Evolutionary conservation across 2,797 vertebrate genomes (phyloP).

Genomic region (Silurus aristotelis): DNA sequence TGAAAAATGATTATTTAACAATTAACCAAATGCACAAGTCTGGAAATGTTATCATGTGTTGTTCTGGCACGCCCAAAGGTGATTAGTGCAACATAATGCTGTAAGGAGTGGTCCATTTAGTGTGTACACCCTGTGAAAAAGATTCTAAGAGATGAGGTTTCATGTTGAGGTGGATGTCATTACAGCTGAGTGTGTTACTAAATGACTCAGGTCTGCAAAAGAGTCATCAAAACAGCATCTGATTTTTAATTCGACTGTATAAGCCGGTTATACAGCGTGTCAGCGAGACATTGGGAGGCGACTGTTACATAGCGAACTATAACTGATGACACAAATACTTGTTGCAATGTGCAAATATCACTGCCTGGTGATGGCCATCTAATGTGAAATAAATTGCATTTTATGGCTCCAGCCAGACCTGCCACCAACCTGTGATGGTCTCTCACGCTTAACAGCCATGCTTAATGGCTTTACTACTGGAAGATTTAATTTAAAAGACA

Average conservation of each 20-base stretch:
- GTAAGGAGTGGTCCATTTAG: slow-evolving; percentile 9
- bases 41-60: background rate
- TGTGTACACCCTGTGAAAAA: background rate
- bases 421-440: slow-evolving; percentile 30
- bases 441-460: background rate
- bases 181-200: slow-evolving; percentile 14
- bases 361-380: slow-evolving; percentile 18
- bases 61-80: background rate
- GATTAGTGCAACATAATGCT: slow-evolving; percentile 8
- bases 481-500: slow-evolving; percentile 15
- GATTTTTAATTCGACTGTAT: background rate
- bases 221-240: slow-evolving; percentile 1
- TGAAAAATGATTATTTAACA: background rate
- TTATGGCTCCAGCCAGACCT: slow-evolving; percentile 29
- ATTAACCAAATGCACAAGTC: background rate
- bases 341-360: slow-evolving; percentile 29
- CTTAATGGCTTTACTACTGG: slow-evolving; percentile 16
- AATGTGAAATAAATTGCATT: slow-evolving; percentile 32
- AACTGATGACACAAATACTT: slow-evolving; percentile 23
- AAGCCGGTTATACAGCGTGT: background rate
- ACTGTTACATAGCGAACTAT: background rate
- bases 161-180: slow-evolving; percentile 18
- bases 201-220: slow-evolving; percentile 17
- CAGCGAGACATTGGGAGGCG: background rate
- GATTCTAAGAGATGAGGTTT: slow-evolving; percentile 6